These are phyloP conservation scores for Spodoptera litura DNA, from an alignment of 1,140 invertebrate genomes.

Conservation along the genomic window DNA sequence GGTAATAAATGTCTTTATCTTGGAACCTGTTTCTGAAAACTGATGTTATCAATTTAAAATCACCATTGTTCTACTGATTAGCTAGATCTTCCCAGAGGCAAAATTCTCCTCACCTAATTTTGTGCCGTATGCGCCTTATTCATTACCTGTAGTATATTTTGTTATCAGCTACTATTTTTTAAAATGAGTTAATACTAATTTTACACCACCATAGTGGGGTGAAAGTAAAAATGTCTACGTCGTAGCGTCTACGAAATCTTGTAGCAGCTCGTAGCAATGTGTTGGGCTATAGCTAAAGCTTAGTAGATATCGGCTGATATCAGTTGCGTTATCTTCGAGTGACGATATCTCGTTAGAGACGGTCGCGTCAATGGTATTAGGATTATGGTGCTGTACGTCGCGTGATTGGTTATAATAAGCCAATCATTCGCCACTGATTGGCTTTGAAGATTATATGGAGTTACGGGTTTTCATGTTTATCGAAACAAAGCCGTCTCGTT, in stretches of 20 bases:
- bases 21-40: too few species aligned
- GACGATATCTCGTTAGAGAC: constrained; percentile 37
- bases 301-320: background rate
- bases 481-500: constrained; percentile 5
- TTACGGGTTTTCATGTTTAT: constrained; percentile 24
- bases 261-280: background rate
- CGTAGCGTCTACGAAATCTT: constrained; percentile 1
- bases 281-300: too few species aligned
- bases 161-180: background rate
- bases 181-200: too few species aligned
- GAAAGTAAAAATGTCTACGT: too few species aligned
- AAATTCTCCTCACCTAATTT: background rate
- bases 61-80: constrained; percentile 2
- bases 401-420: constrained; percentile 41
- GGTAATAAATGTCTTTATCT: too few species aligned
- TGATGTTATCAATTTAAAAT: background rate
- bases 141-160: background rate
- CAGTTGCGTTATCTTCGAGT: constrained; percentile 27
- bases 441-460: constrained; percentile 40
- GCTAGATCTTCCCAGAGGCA: background rate
- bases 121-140: background rate
- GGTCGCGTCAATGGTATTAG: constrained; percentile 36
- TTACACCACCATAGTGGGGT: too few species aligned
- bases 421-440: constrained; percentile 42
- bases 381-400: constrained; percentile 29